A percentile compares a stretch with the other conserved stretches of the same genome.
Conservation (phyloP, 1,140 invertebrate species). For the Drosophila carrolli region DNA sequence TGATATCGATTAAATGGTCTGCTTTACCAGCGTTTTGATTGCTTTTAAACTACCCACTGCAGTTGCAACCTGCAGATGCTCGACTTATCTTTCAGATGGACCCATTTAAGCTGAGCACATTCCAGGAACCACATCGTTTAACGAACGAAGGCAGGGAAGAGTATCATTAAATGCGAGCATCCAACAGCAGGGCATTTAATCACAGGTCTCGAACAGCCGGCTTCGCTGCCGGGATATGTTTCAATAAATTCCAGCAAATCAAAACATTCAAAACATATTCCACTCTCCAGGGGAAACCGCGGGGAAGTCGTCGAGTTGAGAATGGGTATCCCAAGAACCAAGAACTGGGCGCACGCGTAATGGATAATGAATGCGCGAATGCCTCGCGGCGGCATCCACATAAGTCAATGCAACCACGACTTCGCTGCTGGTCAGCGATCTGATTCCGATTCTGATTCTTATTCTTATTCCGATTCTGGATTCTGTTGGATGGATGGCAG, state of each 20-base stretch:
- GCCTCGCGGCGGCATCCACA: slow-evolving; percentile 59
- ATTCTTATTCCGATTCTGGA: slow-evolving; percentile 7
- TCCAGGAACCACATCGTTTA: slow-evolving; percentile 73
- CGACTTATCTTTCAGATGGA: slow-evolving; percentile 24
- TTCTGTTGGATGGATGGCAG: slow-evolving; percentile 37
- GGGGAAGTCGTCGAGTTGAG: not conserved
- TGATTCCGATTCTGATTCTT: slow-evolving; percentile 35
- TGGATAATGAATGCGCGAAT: slow-evolving; percentile 78
- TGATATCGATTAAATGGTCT: slow-evolving; percentile 18
- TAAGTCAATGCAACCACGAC: slow-evolving; percentile 50
- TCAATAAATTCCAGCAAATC: slow-evolving; percentile 80
- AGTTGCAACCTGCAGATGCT: slow-evolving; percentile 35
- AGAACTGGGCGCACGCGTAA: slow-evolving; percentile 59
- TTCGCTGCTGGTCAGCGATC: slow-evolving; percentile 34
- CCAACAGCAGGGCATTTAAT: slow-evolving; percentile 64
- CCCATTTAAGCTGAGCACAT: slow-evolving; percentile 43
- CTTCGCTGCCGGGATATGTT: slow-evolving; percentile 61
- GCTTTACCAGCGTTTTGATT: slow-evolving; percentile 14
- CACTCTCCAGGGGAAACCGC: slow-evolving; percentile 8
- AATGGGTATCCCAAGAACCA: slow-evolving; percentile 9
- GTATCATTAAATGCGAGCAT: slow-evolving; percentile 68
- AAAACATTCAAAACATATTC: slow-evolving; percentile 57
- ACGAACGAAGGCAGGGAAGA: slow-evolving; percentile 30
- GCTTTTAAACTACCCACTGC: slow-evolving; percentile 23
- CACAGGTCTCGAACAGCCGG: slow-evolving; percentile 42